Percentiles rank a stretch among this genome's conserved stretches.
phyloP scores from a whole-genome alignment of 2,888 invertebrate genomes.

The Calameuta idolon region DNA sequence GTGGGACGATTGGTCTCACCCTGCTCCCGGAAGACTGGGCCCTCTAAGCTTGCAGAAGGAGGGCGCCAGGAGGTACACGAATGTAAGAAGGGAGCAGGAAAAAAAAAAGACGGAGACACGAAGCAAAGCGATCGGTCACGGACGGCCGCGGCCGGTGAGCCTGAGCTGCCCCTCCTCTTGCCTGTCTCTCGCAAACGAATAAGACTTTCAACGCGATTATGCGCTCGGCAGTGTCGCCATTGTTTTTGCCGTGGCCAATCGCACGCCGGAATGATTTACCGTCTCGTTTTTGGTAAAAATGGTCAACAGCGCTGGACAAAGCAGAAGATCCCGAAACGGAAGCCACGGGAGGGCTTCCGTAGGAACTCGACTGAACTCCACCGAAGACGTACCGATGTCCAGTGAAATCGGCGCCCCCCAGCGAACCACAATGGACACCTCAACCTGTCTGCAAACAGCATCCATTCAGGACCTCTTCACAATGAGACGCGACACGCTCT shows the following conservation, averaged over 20 bases:
- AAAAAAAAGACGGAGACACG: background rate
- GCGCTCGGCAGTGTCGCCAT: constrained; percentile 30
- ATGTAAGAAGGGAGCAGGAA: background rate
- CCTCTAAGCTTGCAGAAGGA: too few species aligned
- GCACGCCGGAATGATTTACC: constrained; percentile 32
- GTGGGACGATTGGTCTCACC: constrained; percentile 22
- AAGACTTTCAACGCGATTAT: constrained; percentile 25
- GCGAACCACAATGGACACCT: background rate
- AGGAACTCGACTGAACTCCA: background rate
- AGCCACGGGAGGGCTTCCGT: constrained; percentile 25
- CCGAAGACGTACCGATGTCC: background rate
- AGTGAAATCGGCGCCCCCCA: constrained; percentile 6
- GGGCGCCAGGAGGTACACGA: background rate
- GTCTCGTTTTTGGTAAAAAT: constrained; percentile 15
- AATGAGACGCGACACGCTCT: constrained; percentile 2
- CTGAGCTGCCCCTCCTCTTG: background rate
- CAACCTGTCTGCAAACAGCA: background rate
- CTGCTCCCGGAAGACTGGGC: background rate
- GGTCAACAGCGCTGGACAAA: constrained; percentile 5
- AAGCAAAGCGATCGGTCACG: constrained; percentile 10
- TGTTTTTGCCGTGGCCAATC: constrained; percentile 36
- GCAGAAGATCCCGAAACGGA: constrained; percentile 31
- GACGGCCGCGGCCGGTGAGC: constrained; percentile 1
- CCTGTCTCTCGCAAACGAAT: background rate
- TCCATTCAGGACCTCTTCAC: background rate